Conservation (phyloP, 2,113 vertebrate species). For the Castor canadensis region DNA sequence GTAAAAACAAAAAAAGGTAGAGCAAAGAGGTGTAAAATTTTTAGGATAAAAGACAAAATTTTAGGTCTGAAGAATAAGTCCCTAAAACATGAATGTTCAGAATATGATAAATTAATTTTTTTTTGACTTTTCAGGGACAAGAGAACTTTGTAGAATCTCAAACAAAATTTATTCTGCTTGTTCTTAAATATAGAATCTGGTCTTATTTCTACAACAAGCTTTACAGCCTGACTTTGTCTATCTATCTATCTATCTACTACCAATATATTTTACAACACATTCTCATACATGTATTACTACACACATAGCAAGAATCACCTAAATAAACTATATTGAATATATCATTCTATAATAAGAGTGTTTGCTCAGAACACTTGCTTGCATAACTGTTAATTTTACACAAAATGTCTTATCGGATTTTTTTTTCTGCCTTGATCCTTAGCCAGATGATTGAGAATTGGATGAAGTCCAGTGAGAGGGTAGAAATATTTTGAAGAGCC, state of each 20-base stretch:
- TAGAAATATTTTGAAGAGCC: neutral
- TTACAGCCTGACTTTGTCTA: neutral
- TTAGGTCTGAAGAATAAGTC: neutral
- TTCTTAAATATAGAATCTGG: neutral
- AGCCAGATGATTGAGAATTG: neutral
- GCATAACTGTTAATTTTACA: neutral
- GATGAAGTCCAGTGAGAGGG: neutral
- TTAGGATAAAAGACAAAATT: neutral
- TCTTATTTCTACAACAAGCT: neutral
- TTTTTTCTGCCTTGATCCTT: neutral
- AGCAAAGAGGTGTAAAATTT: neutral
- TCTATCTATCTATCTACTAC: neutral
- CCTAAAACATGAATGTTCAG: constrained; percentile 19
- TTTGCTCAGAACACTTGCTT: neutral
- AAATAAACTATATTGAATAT: neutral
- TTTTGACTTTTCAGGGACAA: neutral
- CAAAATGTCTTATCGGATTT: neutral
- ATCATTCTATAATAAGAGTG: neutral
- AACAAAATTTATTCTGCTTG: neutral
- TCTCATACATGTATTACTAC: neutral
- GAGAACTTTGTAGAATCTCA: neutral
- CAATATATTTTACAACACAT: neutral
- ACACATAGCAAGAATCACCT: neutral
- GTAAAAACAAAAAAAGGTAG: neutral
- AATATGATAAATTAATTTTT: neutral